Percentiles rank a stretch among this genome's conserved stretches.
Conservation (phyloP, 2,888 invertebrate genomes). For the Eledona agricola region DNA sequence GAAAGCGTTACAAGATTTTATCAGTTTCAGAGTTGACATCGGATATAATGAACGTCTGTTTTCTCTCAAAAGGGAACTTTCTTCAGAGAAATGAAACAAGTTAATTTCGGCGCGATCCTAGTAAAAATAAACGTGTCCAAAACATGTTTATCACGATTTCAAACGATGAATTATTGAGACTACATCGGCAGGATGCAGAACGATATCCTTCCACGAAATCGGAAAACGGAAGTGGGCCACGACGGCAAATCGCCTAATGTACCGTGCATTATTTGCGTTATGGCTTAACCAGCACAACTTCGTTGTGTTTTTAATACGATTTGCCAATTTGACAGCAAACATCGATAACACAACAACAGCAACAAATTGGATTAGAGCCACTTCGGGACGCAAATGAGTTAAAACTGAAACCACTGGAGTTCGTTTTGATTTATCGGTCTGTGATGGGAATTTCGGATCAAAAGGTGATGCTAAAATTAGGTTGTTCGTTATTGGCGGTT, state of each 20-base stretch:
- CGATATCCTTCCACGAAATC: slow-evolving; percentile 24
- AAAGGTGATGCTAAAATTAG: slow-evolving; percentile 33
- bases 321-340: slow-evolving; percentile 17
- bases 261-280: slow-evolving; percentile 37
- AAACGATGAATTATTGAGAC: slow-evolving; percentile 24
- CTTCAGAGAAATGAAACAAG: too few species aligned
- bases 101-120: too few species aligned
- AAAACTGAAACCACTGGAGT: slow-evolving; percentile 23
- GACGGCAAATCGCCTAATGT: slow-evolving; percentile 38
- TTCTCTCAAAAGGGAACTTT: too few species aligned
- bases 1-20: slow-evolving; percentile 43
- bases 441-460: slow-evolving; percentile 28
- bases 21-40: slow-evolving; percentile 41
- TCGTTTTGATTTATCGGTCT: slow-evolving; percentile 30
- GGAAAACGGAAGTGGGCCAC: slow-evolving; percentile 37
- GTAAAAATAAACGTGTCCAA: not conserved
- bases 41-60: slow-evolving; percentile 41
- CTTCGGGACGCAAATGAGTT: slow-evolving; percentile 31
- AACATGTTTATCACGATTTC: slow-evolving; percentile 10
- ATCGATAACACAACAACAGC: slow-evolving; percentile 26
- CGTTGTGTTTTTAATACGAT: slow-evolving; percentile 17
- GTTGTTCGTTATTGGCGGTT: slow-evolving; percentile 21
- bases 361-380: slow-evolving; percentile 25
- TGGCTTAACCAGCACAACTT: slow-evolving; percentile 27
- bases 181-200: slow-evolving; percentile 19